phyloP scores from a whole-genome alignment of 2,888 invertebrate species.

The Syrista parreyssii region DNA sequence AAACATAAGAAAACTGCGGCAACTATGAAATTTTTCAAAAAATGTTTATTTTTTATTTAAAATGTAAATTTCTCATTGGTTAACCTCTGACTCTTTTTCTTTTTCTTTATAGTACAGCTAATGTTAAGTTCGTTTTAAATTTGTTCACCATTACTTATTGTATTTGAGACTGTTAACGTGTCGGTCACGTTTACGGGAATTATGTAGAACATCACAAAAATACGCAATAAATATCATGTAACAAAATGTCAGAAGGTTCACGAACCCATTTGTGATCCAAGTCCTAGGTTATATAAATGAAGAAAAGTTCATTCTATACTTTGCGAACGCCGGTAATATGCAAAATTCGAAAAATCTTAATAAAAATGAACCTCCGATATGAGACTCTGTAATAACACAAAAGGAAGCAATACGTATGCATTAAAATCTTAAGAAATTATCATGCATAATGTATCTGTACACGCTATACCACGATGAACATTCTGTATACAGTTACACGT shows the following conservation, averaged over 20 bases:
- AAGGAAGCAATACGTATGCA: neutral
- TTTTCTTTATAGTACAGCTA: neutral
- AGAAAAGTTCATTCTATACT: neutral
- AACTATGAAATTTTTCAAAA: neutral
- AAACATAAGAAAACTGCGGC: too few species aligned
- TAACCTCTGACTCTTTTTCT: neutral
- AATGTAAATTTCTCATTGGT: neutral
- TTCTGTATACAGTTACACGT: neutral
- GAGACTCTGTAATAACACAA: neutral
- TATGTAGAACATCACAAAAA: slow-evolving; percentile 1
- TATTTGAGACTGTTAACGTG: neutral
- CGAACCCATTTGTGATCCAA: neutral
- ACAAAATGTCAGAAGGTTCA: neutral
- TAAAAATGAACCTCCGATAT: neutral
- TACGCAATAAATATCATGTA: slow-evolving; percentile 7
- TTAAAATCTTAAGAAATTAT: neutral
- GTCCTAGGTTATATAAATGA: neutral
- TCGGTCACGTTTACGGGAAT: neutral
- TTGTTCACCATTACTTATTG: neutral
- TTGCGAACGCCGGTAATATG: neutral
- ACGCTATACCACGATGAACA: neutral
- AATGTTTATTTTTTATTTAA: neutral
- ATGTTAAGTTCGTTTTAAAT: neutral
- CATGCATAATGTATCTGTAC: neutral
- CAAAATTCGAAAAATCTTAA: neutral